These are phyloP conservation scores for Anolis sagrei DNA, from an alignment of 2,113 vertebrate genomes.

Conservation along the genomic window DNA sequence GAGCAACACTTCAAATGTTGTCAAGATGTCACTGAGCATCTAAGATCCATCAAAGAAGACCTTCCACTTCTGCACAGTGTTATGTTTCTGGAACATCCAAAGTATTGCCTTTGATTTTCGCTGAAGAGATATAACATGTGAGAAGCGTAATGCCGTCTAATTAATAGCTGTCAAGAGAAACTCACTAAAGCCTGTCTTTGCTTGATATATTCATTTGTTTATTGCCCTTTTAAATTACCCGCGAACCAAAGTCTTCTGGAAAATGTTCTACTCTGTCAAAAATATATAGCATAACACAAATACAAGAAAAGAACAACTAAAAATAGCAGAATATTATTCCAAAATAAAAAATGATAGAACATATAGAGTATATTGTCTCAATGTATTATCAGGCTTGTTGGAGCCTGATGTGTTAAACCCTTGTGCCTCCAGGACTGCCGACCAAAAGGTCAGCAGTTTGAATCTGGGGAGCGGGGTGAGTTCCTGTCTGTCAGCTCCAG, in stretches of 20 bases:
- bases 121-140: neutral
- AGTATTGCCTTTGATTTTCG: neutral
- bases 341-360: too few species aligned
- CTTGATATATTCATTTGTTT: neutral
- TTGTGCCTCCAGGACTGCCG: too few species aligned
- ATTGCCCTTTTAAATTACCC: neutral
- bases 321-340: too few species aligned
- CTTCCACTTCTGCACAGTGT: neutral
- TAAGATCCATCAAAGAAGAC: neutral
- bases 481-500: too few species aligned
- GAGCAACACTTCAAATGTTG: neutral
- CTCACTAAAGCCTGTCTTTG: neutral
- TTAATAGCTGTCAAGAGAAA: neutral
- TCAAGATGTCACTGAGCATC: neutral
- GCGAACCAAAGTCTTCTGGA: neutral
- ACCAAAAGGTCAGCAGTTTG: too few species aligned
- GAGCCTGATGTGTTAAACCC: too few species aligned
- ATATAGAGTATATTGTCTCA: too few species aligned
- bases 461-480: too few species aligned
- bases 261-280: too few species aligned
- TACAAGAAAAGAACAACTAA: too few species aligned
- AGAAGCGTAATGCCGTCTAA: neutral
- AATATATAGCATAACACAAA: too few species aligned
- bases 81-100: neutral
- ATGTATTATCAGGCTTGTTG: too few species aligned